These are phyloP conservation scores for Sapayoa aenigma DNA, from an alignment of 2,113 vertebrate genomes.

Conservation along the genomic window DNA sequence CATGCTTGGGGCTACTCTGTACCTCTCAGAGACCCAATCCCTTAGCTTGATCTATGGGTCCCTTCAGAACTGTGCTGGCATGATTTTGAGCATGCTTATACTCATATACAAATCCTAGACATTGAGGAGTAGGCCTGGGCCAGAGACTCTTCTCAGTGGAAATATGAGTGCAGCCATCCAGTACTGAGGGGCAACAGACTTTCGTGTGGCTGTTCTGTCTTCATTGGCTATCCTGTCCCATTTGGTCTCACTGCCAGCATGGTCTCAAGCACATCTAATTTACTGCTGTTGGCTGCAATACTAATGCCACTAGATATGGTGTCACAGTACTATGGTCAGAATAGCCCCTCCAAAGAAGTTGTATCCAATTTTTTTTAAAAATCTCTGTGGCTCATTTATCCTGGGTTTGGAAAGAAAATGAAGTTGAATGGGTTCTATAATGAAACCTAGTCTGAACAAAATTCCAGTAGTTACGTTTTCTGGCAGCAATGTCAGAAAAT, in stretches of 20 bases:
- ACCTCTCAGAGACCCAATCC: not conserved
- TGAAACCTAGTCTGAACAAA: not conserved
- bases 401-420: not conserved
- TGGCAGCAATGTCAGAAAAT: not conserved
- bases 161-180: not conserved
- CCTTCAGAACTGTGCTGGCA: not conserved
- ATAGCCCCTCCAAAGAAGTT: not conserved
- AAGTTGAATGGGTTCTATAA: not conserved
- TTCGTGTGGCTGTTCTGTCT: not conserved
- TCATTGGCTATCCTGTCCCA: not conserved
- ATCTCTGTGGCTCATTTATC: not conserved
- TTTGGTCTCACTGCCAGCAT: not conserved
- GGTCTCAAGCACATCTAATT: not conserved
- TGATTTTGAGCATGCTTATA: not conserved
- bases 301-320: not conserved
- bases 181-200: not conserved
- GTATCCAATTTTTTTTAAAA: not conserved
- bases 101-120: not conserved
- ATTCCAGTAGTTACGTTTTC: constrained; percentile 1
- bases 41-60: not conserved
- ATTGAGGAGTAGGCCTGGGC: not conserved
- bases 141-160: not conserved
- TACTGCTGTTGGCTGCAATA: not conserved
- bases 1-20: too few relatives aligned
- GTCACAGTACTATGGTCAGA: not conserved